Percentiles rank a stretch among this genome's conserved stretches.
phyloP scores from a whole-genome alignment of 1,140 invertebrate species.

The Calycopis cecrops region DNA sequence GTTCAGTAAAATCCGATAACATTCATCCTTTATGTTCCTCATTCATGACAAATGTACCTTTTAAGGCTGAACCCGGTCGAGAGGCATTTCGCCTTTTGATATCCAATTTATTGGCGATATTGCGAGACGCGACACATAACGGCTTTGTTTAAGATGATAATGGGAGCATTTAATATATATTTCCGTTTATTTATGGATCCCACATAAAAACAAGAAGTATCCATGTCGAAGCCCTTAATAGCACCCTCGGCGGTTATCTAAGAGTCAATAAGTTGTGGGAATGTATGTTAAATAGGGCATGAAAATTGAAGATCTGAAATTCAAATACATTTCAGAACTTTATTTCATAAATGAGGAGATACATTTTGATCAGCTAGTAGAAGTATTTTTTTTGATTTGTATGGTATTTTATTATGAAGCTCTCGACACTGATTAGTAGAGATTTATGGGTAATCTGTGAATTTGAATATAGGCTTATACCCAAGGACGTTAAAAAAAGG shows the following conservation, averaged over 20 bases:
- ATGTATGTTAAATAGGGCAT: too few species aligned
- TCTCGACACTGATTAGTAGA: too few species aligned
- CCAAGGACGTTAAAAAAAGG: too few species aligned
- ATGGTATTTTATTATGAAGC: too few species aligned
- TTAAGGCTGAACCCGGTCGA: neutral
- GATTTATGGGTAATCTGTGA: too few species aligned
- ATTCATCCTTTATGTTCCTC: neutral
- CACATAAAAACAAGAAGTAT: slow-evolving; percentile 46
- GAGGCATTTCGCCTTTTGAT: slow-evolving; percentile 14
- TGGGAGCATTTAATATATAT: slow-evolving; percentile 41
- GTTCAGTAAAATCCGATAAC: too few species aligned
- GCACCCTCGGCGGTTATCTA: neutral
- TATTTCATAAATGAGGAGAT: too few species aligned
- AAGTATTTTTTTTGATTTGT: too few species aligned
- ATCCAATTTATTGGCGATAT: slow-evolving; percentile 20
- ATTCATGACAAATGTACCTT: neutral
- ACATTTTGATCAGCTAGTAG: too few species aligned
- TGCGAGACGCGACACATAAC: slow-evolving; percentile 25
- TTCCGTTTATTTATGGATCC: slow-evolving; percentile 51
- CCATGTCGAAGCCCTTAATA: neutral
- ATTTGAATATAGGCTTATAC: too few species aligned
- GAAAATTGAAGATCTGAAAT: too few species aligned
- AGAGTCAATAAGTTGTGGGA: neutral
- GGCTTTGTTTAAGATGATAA: slow-evolving; percentile 39
- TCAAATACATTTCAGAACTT: too few species aligned